Conservation (phyloP, 2,797 vertebrate genomes). For the Harpagifer antarcticus region DNA sequence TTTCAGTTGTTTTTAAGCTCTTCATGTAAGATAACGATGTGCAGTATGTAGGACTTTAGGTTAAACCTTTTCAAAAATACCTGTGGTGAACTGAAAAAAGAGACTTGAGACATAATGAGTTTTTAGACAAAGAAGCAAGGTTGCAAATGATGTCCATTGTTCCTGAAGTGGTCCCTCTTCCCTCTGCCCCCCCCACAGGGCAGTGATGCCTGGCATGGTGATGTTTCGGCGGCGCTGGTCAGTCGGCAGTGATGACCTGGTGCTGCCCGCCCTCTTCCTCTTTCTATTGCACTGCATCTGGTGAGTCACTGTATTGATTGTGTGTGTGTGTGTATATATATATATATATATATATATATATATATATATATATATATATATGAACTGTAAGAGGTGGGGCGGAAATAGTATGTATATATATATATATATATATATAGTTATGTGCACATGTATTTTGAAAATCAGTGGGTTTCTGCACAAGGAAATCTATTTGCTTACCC, state of each 20-base stretch:
- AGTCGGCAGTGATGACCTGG: conserved; percentile 99
- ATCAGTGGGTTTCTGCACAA: not conserved
- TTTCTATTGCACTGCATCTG: conserved; percentile 98
- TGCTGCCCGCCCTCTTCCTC: conserved; percentile 98
- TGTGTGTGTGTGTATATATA: not conserved
- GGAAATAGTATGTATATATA: too few species aligned
- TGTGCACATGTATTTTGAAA: not conserved
- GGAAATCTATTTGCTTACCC: not conserved
- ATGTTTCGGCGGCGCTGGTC: conserved; percentile 99
- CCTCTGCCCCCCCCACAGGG: conserved; percentile 71
- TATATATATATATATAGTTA: not conserved
- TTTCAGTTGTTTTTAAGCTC: conserved; percentile 3
- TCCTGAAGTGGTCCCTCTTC: conserved; percentile 40
- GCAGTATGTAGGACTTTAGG: not conserved
- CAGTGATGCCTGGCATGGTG: conserved; percentile 98
- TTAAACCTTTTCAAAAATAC: conserved; percentile 1
- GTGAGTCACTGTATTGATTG: conserved; percentile 83
- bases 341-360: not conserved
- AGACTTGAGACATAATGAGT: not conserved
- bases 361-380: not conserved
- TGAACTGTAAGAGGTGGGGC: too few species aligned
- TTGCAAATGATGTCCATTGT: not conserved
- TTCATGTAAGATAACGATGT: not conserved
- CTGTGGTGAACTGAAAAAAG: not conserved
- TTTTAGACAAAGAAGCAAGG: not conserved